Conservation (phyloP, 2,797 vertebrate species). For the Threskiornis aethiopicus region DNA sequence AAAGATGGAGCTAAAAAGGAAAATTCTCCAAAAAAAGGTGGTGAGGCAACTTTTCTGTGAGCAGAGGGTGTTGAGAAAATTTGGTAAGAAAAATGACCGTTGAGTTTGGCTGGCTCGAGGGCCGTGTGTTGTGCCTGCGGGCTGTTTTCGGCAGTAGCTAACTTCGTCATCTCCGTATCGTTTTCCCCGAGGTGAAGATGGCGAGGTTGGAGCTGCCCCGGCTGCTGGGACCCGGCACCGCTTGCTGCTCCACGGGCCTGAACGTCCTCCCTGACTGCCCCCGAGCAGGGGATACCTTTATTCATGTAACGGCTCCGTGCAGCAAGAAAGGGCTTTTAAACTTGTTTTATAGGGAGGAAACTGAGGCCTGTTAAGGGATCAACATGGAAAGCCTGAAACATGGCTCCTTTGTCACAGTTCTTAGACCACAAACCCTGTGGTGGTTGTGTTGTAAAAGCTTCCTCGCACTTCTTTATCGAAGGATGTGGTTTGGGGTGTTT, state of each 20-base stretch:
- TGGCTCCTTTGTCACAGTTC: neutral
- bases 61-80: neutral
- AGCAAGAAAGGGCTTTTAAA: neutral
- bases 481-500: neutral
- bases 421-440: neutral
- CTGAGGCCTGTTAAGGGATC: neutral
- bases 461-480: rapidly evolving
- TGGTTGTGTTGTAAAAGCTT: neutral
- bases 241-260: neutral
- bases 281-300: too few species aligned
- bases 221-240: neutral
- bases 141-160: neutral
- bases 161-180: rapidly evolving
- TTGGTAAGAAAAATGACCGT: neutral
- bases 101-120: neutral
- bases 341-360: neutral
- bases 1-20: conserved; percentile 21
- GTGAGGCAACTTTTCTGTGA: neutral
- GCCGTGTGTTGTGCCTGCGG: neutral
- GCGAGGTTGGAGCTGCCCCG: neutral
- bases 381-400: neutral
- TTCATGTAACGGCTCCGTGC: neutral
- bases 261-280: neutral
- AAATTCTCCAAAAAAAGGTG: neutral
- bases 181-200: rapidly evolving